Evolutionary conservation across 2,797 vertebrate genomes (phyloP).

Genomic region (Liparis tanakae): DNA sequence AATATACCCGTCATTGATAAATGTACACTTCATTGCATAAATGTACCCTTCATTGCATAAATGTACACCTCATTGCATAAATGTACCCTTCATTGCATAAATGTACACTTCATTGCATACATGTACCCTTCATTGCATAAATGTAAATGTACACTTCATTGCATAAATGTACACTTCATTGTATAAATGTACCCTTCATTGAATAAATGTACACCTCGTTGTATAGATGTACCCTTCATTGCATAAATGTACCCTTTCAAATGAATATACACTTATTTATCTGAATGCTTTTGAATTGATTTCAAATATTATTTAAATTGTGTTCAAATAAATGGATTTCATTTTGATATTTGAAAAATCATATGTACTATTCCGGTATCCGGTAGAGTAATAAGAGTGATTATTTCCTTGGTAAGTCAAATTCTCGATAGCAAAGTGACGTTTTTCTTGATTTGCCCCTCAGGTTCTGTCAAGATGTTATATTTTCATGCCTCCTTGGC

Average conservation of each 20-base stretch:
- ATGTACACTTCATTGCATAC: too few relatives aligned
- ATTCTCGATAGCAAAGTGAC: neutral
- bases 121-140: too few relatives aligned
- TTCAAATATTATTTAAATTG: neutral
- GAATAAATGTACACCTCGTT: too few relatives aligned
- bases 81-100: too few relatives aligned
- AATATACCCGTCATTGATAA: too few relatives aligned
- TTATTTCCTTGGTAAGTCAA: neutral
- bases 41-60: too few relatives aligned
- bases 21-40: too few relatives aligned
- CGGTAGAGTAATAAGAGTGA: neutral
- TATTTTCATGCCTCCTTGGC: slow-evolving; percentile 46
- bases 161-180: too few relatives aligned
- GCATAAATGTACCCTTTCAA: neutral
- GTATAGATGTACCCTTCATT: too few relatives aligned
- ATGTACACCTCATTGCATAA: too few relatives aligned
- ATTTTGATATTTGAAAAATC: neutral
- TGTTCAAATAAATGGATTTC: neutral
- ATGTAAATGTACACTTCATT: too few relatives aligned
- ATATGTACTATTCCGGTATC: neutral
- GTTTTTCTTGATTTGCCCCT: slow-evolving; percentile 3
- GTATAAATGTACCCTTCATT: too few relatives aligned
- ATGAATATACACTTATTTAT: neutral
- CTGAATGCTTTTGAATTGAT: neutral
- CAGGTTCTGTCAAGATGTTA: slow-evolving; percentile 22